A percentile compares a stretch with the other conserved stretches of the same genome.
phyloP scores from a whole-genome alignment of 64 coral and sea anemone genomes.

The Exaiptasia diaphana region DNA sequence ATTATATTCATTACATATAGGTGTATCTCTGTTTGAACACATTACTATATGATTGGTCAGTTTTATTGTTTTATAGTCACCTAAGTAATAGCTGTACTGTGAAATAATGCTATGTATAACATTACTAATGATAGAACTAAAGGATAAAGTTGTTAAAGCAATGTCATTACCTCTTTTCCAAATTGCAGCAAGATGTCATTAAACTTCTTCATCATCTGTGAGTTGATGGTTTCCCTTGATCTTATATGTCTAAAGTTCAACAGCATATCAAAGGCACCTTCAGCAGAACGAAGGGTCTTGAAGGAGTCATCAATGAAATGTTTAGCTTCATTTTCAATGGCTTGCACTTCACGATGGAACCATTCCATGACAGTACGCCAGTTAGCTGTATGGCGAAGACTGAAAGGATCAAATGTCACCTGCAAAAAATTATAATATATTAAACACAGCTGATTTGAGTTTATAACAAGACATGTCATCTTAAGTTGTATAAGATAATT shows the following conservation, averaged over 20 bases:
- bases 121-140: too few relatives aligned
- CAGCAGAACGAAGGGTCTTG: conserved; percentile 87
- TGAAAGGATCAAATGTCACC: conserved; percentile 97
- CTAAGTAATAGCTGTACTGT: too few relatives aligned
- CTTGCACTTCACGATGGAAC: conserved; percentile 92
- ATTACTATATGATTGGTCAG: too few relatives aligned
- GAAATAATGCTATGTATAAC: too few relatives aligned
- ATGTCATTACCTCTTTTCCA: conserved; percentile 99
- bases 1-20: too few relatives aligned
- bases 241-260: conserved; percentile 95
- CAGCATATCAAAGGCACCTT: conserved; percentile 98
- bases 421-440: conserved; percentile 29
- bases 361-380: conserved; percentile 97
- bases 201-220: conserved; percentile 99
- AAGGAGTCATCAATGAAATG: conserved; percentile 98
- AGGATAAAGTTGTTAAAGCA: too few relatives aligned
- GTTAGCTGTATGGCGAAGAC: conserved; percentile 74
- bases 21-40: too few relatives aligned
- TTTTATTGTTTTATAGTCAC: too few relatives aligned
- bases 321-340: conserved; percentile 98
- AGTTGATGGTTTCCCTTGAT: conserved; percentile 96
- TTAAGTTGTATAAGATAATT: neutral
- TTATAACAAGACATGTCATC: too few relatives aligned
- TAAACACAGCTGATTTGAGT: neutral
- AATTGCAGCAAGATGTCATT: conserved; percentile 97